These are phyloP conservation scores for Hipposideros larvatus DNA, from an alignment of 2,797 vertebrate species.

Conservation along the genomic window DNA sequence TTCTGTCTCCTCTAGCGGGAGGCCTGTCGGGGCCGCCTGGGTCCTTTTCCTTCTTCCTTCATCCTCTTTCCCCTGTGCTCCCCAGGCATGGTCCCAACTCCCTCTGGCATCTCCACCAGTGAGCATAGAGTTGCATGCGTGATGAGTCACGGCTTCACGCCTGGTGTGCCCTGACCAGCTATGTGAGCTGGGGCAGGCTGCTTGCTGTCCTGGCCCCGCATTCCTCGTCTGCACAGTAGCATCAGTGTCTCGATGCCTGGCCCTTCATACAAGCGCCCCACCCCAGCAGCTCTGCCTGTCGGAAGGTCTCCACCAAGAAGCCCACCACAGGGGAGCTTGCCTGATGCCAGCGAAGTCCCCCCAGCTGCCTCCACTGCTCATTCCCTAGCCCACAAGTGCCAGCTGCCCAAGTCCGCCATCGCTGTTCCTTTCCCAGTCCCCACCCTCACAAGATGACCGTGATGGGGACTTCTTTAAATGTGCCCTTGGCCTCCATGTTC, in stretches of 20 bases:
- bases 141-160: accelerated
- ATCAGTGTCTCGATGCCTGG: background rate
- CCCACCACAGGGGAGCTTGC: too few relatives aligned
- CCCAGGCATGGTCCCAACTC: background rate
- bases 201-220: accelerated
- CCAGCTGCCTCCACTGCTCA: background rate
- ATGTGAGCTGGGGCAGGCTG: accelerated
- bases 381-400: background rate
- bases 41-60: background rate
- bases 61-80: background rate
- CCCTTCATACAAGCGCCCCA: background rate
- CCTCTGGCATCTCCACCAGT: background rate
- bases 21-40: background rate
- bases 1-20: background rate
- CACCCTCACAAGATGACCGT: too few relatives aligned
- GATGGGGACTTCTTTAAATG: background rate
- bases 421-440: background rate
- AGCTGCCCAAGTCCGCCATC: background rate
- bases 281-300: background rate
- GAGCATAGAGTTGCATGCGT: background rate
- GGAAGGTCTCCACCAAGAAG: background rate
- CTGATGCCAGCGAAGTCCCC: accelerated
- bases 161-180: background rate
- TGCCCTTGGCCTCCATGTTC: background rate
- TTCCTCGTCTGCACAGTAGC: too few relatives aligned